Evolutionary conservation across 2,888 invertebrate species (phyloP), one percentile per base, ranked within the genome.

Genomic region (Bimastos eiseni): DNA sequence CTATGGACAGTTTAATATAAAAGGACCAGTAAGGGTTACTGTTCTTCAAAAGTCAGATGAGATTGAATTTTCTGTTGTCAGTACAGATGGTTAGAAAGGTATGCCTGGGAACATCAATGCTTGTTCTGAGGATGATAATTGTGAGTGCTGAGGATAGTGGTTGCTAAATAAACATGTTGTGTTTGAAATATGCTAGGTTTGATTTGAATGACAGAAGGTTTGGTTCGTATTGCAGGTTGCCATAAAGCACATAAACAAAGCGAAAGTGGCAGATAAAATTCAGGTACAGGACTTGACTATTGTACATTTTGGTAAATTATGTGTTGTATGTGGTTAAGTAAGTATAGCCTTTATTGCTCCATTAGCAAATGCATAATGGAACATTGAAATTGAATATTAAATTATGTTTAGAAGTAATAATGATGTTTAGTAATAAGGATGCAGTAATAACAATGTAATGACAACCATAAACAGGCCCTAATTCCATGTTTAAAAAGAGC

Each of bases 191-290:
- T 30, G 30, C 55, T 55, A 1, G 44, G 44, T 44, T 44, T 3
- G 15, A 44, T 44, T 2, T 2, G 6, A 55, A 4, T 55, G 55
- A 70, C n/a, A n/a, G 6, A 70, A 11, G 70, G 93, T 95, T 96
- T 36, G 13, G 6, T 86, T 86, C 36, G 37, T 36, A 86, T 86
- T 86, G 34, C 94, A 96, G 95, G 96, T 96, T 90, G 96, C 96
- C 83, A 95, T 96, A 92, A 96, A 96, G 93, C 95, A 95, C 93
- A 95, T 96, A 37, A 93, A 94, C 89, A 96, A 95, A 93, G 94
- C 94, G 91, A 96, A 96, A 94, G 95, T 96, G 83, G 95, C 95
- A 36, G 86, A 86, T 21, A 86, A 86, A 86, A 86, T 86, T 86
- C 86, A 86, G 86, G 86, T 95, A 95, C n/a, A n/a, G 34, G 95